Evolutionary conservation across 2,888 invertebrate species (phyloP), one percentile per base, ranked within the genome.

Genomic region (Chrysodeixis includens): DNA sequence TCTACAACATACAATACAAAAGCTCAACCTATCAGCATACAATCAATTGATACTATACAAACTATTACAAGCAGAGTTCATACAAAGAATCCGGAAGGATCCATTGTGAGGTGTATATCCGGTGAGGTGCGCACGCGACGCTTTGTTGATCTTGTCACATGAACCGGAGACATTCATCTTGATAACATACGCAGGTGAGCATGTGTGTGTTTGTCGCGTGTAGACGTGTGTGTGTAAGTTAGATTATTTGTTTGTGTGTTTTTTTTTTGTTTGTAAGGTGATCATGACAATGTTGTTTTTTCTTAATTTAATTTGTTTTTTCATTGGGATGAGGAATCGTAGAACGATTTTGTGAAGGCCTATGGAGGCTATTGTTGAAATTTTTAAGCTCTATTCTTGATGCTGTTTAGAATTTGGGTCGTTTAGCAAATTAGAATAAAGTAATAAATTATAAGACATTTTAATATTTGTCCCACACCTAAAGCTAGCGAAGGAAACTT

Each of bases 111-210:
- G 62, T 80, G 74, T 75, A 80, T 65, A 81, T 78, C 74, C 75
- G 78, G 71, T 59, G 26, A 18, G 46, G 2, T 30, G 76, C 61
- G 72, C 74, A 71, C 77, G 74, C 74, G 61, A 74, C 52, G 35
- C 72, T 72, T 77, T 74, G 74, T 81, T 78, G 74, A 76, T 81
- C 76, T 79, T 76, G 81, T 79, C 74, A 72, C 63, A 69, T 68
- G 66, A 73, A 68, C 62, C 56, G 71, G 52, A 66, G 66, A 59
- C 74, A 64, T 79, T 70, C 66, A 67, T 72, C 71, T 62, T 70
- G 67, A 67, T 70, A 62, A 63, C 26, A 44, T 35, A 62, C 62
- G 12, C 26, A 58, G 7, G 6, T n/a, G 26, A 20, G 14, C 35
- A 7, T 10, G 10, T 35, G n/a, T 51, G 18, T 12, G 22, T 26